A percentile compares a stretch with the other conserved stretches of the same genome.
These are phyloP conservation scores for Palythoa grandis DNA, from an alignment of 92 coral and sea anemone species.

Conservation along the genomic window DNA sequence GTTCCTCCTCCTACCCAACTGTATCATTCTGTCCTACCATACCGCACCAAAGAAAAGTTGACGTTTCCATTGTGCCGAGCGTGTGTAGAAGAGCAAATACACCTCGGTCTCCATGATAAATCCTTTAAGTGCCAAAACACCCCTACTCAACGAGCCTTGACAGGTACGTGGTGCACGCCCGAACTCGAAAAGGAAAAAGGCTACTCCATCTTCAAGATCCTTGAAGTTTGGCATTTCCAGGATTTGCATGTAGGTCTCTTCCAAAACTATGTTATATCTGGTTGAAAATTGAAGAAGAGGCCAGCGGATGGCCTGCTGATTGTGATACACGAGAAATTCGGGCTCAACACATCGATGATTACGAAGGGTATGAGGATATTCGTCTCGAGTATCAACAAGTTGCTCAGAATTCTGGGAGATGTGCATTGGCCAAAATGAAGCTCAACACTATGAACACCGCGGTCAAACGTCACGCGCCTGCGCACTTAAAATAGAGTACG, in stretches of 20 bases:
- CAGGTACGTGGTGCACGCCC: background rate
- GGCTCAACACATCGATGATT: background rate
- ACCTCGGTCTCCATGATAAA: background rate
- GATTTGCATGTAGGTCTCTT: background rate
- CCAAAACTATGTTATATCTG: background rate
- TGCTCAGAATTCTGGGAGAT: background rate
- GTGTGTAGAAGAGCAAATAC: too few relatives aligned
- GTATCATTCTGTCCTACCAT: background rate
- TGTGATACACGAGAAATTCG: background rate
- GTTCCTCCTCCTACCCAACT: background rate
- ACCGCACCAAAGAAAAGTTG: background rate
- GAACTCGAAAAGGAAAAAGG: background rate
- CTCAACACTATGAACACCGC: background rate
- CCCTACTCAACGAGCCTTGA: background rate
- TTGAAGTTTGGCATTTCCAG: background rate
- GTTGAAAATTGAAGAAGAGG: too few relatives aligned
- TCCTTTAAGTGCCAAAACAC: background rate
- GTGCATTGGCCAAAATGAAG: background rate
- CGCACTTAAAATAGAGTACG: too few relatives aligned
- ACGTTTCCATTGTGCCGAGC: background rate
- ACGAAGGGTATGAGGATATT: background rate
- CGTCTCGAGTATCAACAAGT: too few relatives aligned
- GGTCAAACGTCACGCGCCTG: too few relatives aligned
- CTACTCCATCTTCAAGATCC: background rate
- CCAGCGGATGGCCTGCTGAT: too few relatives aligned